A percentile compares a stretch with the other conserved stretches of the same genome.
Conservation (phyloP, 92 coral and sea anemone species). For the Porites cylindrica region DNA sequence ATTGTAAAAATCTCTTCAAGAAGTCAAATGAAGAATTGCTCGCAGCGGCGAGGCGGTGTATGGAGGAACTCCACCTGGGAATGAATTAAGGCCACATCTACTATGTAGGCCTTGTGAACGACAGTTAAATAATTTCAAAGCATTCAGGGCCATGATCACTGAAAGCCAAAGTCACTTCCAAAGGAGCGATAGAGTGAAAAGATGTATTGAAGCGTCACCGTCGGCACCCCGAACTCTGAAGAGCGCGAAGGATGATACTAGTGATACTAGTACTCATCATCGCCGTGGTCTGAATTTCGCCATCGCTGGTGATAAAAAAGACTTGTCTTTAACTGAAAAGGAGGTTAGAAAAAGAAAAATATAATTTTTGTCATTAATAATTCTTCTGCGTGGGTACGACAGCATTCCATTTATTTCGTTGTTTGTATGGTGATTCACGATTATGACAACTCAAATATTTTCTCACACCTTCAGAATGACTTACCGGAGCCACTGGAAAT, state of each 20-base stretch:
- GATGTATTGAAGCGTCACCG: conserved; percentile 53
- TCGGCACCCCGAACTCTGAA: conserved; percentile 38
- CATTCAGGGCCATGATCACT: conserved; percentile 28
- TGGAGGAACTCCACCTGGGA: conserved; percentile 8
- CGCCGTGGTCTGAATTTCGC: conserved; percentile 3
- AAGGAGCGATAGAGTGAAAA: conserved; percentile 14
- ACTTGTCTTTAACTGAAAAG: background rate
- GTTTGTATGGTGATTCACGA: background rate
- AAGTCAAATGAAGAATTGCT: conserved; percentile 24
- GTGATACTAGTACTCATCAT: background rate
- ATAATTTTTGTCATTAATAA: background rate
- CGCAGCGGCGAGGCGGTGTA: conserved; percentile 26
- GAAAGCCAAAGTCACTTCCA: conserved; percentile 43
- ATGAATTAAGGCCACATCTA: conserved; percentile 38
- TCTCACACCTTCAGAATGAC: conserved; percentile 27
- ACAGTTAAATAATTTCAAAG: conserved; percentile 32
- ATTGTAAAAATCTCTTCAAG: conserved; percentile 46
- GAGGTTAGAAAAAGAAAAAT: conserved; percentile 10
- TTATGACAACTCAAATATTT: conserved; percentile 5
- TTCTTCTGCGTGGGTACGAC: background rate
- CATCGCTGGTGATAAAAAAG: background rate
- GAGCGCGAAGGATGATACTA: conserved; percentile 12
- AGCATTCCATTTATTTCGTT: background rate
- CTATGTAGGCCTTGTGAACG: conserved; percentile 66
- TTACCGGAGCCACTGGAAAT: conserved; percentile 17